A percentile compares a stretch with the other conserved stretches of the same genome.
Evolutionary conservation across 2,113 vertebrate genomes (phyloP).

Genomic region (Oplegnathus fasciatus): DNA sequence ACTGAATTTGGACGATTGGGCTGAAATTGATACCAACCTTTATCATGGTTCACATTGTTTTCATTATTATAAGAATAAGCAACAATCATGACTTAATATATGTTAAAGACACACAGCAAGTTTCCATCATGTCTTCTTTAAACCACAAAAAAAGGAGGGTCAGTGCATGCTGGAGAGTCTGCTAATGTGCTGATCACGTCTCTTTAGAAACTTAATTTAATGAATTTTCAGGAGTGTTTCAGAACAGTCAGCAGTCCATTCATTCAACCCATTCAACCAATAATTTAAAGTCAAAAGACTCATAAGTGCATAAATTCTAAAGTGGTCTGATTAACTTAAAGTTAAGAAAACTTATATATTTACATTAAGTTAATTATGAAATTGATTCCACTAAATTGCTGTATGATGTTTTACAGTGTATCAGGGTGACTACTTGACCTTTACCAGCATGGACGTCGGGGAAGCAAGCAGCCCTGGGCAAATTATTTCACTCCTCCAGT

Average conservation of each 20-base stretch:
- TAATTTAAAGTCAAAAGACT: not conserved
- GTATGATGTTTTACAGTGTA: not conserved
- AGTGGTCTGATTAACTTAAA: not conserved
- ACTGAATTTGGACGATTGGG: not conserved
- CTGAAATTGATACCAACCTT: not conserved
- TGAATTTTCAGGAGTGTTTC: not conserved
- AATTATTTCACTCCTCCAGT: conserved; percentile 21
- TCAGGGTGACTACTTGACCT: conserved; percentile 36
- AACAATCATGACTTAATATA: not conserved
- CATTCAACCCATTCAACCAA: not conserved
- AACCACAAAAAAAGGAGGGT: not conserved
- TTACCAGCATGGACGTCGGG: conserved; percentile 28
- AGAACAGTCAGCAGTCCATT: not conserved
- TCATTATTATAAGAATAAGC: not conserved
- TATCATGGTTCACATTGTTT: not conserved
- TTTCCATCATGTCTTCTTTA: not conserved
- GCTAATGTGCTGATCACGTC: not conserved
- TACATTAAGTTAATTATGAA: not conserved
- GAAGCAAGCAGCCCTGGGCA: conserved; percentile 19
- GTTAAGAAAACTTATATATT: not conserved
- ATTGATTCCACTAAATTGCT: not conserved
- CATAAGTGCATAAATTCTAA: not conserved
- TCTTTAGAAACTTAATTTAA: not conserved
- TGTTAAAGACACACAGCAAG: not conserved
- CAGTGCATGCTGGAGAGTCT: not conserved